These are phyloP conservation scores for Anaspis maculata DNA, from an alignment of 2,888 invertebrate genomes.

Conservation along the genomic window DNA sequence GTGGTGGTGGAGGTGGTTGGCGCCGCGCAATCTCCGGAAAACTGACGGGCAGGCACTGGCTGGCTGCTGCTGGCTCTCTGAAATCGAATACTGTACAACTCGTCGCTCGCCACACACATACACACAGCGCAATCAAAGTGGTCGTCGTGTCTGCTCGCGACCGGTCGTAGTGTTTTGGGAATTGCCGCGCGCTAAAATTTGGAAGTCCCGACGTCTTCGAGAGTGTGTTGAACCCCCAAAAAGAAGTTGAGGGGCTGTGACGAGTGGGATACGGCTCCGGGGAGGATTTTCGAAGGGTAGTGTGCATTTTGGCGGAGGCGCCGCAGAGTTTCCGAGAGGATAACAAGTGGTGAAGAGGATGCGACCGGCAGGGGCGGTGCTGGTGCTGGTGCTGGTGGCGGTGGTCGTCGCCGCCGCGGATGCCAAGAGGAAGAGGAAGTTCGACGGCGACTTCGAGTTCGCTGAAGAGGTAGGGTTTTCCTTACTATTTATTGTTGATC, in stretches of 20 bases:
- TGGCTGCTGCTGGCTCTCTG: conserved; percentile 18
- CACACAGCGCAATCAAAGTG: no score
- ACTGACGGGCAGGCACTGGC: conserved; percentile 22
- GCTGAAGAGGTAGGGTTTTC: conserved; percentile 61
- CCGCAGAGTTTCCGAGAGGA: conserved; percentile 30
- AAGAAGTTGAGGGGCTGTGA: background rate
- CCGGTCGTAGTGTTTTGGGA: background rate
- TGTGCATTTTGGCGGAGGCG: conserved; percentile 41
- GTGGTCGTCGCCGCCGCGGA: conserved; percentile 41
- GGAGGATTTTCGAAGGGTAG: no score
- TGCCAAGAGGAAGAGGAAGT: conserved; percentile 59
- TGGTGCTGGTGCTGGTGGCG: conserved; percentile 43
- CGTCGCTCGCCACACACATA: conserved; percentile 20
- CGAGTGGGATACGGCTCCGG: conserved; percentile 40
- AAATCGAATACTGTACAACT: conserved; percentile 37
- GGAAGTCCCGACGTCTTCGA: background rate
- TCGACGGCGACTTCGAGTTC: conserved; percentile 71
- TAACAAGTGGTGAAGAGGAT: conserved; percentile 22
- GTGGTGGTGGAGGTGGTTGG: no score
- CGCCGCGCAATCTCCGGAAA: conserved; percentile 35
- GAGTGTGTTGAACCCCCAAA: background rate
- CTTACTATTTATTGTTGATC: no score
- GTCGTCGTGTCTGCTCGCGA: background rate
- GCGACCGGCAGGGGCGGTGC: conserved; percentile 42
- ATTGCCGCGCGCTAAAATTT: no score